phyloP scores from a whole-genome alignment of 2,797 vertebrate species.

The Hybognathus amarus region DNA sequence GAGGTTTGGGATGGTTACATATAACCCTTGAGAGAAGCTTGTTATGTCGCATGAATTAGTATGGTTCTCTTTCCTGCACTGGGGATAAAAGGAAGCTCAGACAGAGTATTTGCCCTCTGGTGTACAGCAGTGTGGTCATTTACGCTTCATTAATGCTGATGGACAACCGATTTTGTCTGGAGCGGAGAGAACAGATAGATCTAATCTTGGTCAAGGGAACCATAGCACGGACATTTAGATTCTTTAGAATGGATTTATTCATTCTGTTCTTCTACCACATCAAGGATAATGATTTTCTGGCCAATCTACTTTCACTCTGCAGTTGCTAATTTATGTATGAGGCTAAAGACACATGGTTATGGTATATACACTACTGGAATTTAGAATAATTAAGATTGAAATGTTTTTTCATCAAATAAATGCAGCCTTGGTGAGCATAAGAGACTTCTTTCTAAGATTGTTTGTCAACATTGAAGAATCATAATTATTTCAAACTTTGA shows the following conservation, averaged over 20 bases:
- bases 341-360: not conserved
- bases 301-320: not conserved
- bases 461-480: not conserved
- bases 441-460: not conserved
- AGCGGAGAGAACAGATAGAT: slow-evolving; percentile 16
- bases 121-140: slow-evolving; percentile 4
- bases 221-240: not conserved
- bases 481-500: not conserved
- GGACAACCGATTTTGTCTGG: slow-evolving; percentile 15
- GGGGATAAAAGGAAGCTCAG: slow-evolving; percentile 27
- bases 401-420: not conserved
- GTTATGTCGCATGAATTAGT: not conserved
- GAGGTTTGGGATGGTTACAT: not conserved
- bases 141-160: slow-evolving; percentile 36
- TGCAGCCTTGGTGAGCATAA: not conserved
- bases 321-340: not conserved
- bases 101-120: not conserved
- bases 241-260: slow-evolving; percentile 36
- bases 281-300: slow-evolving; percentile 31
- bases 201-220: slow-evolving; percentile 32
- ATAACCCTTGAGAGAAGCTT: not conserved
- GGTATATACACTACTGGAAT: too few relatives aligned
- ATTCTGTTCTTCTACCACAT: not conserved
- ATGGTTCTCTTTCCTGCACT: not conserved
- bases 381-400: not conserved